Evolutionary conservation across 2,888 invertebrate species (phyloP), one percentile per base, ranked within the genome.

Genomic region (Melieria picta): DNA sequence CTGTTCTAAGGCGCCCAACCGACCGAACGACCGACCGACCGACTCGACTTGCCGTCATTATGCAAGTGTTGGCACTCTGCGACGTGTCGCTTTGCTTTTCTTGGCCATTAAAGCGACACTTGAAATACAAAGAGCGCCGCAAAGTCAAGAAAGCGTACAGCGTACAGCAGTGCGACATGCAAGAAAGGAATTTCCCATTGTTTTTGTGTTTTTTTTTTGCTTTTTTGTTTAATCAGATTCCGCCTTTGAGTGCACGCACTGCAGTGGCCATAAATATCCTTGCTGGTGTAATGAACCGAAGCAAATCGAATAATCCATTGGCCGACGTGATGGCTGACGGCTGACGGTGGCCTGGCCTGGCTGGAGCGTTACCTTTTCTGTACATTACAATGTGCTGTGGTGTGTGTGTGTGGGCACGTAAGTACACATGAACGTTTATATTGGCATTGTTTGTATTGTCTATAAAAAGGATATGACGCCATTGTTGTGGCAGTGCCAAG

Each of bases 201-300:
- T 30, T 1, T 30, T 30, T 30, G 30, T 30, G 30, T 30, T 30
- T 5, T n/a, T 56, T 9, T 56, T 5, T 45, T 61, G 42, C 16
- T 62, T 7, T 13, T 16, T 52, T 4, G 61, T 65, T 71, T 66
- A 66, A 71, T 71, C 71, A 71, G 71, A 71, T 71, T 71, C 57
- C 47, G 61, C 16, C 42, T 57, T 62, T 55, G 42, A 46, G 62
- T 56, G 50, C 57, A 71, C 71, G 57, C 71, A 71, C 48, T 71
- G 71, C 71, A 71, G 71, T 66, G 63, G 71, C 66, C 47, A 71
- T 71, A 66, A 71, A 71, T 71, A 66, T 63, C 47, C 57, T 52
- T 30, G 45, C 52, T 65, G 56, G 56, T 61, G 43, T 56, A 71
- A 66, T 57, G 71, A 66, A 63, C 62, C 16, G 56, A 50, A 42